These are phyloP conservation scores for Syngnathus rostellatus DNA, from an alignment of 2,797 vertebrate genomes.

Conservation along the genomic window DNA sequence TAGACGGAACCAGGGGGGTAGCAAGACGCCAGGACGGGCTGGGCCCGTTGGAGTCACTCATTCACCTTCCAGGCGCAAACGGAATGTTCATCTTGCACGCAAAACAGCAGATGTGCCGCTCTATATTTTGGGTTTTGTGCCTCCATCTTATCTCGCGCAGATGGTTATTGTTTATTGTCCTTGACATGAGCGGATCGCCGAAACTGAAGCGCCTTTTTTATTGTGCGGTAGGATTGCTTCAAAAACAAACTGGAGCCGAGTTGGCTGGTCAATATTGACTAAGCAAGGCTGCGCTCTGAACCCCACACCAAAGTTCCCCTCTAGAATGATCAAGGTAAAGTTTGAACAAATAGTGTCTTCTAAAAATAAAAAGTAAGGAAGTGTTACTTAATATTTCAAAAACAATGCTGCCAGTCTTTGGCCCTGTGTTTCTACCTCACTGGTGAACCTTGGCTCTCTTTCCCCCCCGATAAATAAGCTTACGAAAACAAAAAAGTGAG, in stretches of 20 bases:
- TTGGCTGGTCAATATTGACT: neutral
- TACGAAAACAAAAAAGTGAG: slow-evolving; percentile 41
- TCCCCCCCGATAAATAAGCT: slow-evolving; percentile 46
- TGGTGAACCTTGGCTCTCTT: slow-evolving; percentile 37
- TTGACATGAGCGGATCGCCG: neutral
- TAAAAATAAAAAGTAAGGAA: neutral
- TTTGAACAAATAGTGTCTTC: neutral
- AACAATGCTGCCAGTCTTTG: neutral
- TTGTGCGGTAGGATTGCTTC: neutral
- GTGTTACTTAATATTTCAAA: neutral
- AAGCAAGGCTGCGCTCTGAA: neutral
- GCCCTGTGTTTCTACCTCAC: slow-evolving; percentile 6
- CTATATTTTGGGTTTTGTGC: slow-evolving; percentile 1
- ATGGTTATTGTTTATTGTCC: neutral
- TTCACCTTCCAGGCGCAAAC: slow-evolving; percentile 7
- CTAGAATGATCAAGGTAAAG: neutral
- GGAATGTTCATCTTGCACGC: slow-evolving; percentile 12
- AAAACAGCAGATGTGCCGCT: slow-evolving; percentile 4
- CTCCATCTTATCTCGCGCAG: neutral
- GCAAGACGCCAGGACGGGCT: slow-evolving; percentile 6
- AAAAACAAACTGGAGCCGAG: neutral
- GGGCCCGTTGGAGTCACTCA: slow-evolving; percentile 13
- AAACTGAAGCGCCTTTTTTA: neutral
- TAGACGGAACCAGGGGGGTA: slow-evolving; percentile 31
- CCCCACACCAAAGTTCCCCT: neutral